These are phyloP conservation scores for Hyposoter didymator DNA, from an alignment of 2,888 invertebrate genomes.

Conservation along the genomic window DNA sequence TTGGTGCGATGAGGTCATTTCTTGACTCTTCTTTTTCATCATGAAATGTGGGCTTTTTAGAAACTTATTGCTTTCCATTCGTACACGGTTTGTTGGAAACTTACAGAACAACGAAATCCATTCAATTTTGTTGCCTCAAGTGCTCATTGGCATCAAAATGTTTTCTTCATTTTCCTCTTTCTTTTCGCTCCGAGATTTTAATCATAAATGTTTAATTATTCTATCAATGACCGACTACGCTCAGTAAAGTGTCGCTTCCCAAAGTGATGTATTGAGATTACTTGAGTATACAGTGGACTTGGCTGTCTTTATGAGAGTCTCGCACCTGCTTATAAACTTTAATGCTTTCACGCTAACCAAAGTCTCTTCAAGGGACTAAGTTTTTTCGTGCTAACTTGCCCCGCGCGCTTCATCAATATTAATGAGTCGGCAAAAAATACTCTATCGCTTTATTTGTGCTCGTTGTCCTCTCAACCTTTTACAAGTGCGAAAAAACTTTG, in stretches of 20 bases:
- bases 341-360: constrained; percentile 1
- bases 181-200: not conserved
- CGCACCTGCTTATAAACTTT: constrained; percentile 36
- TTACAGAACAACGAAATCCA: not conserved
- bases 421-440: constrained; percentile 29
- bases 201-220: constrained; percentile 18
- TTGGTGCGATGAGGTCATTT: not conserved
- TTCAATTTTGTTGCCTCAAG: not conserved
- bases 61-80: not conserved
- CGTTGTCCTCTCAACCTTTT: not conserved
- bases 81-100: not conserved
- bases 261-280: constrained; percentile 42
- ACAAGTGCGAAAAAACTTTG: not conserved
- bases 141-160: not conserved
- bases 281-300: constrained; percentile 25
- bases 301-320: not conserved
- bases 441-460: not conserved
- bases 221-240: not conserved
- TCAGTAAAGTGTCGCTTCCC: not conserved
- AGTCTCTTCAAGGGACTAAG: constrained; percentile 16
- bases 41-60: not conserved
- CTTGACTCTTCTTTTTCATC: not conserved
- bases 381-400: constrained; percentile 17
- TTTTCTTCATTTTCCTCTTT: not conserved
- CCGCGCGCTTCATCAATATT: constrained; percentile 39